A percentile compares a stretch with the other conserved stretches of the same genome.
Conservation (phyloP, 2,113 vertebrate genomes). For the Larimichthys polyactis region DNA sequence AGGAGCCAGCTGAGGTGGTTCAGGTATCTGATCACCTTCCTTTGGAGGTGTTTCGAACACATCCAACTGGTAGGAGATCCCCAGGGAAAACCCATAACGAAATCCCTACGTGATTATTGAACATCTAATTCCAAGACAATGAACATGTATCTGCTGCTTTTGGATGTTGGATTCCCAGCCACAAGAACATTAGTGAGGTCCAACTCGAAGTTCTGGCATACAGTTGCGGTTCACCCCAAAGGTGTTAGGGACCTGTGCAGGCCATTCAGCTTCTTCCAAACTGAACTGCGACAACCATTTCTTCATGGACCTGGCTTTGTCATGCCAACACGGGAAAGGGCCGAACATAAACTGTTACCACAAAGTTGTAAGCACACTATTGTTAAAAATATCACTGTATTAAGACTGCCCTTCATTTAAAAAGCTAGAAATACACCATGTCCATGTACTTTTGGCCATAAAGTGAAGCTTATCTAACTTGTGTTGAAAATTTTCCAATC, state of each 20-base stretch:
- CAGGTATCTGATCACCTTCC: too few relatives aligned
- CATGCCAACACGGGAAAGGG: background rate
- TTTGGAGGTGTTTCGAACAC: too few relatives aligned
- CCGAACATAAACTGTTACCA: background rate
- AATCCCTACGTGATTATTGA: too few relatives aligned
- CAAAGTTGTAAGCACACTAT: background rate
- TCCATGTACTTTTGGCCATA: background rate
- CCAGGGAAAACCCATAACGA: too few relatives aligned
- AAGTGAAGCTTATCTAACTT: background rate
- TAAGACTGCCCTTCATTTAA: background rate
- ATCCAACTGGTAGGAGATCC: too few relatives aligned
- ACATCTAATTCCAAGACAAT: too few relatives aligned
- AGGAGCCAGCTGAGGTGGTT: too few relatives aligned
- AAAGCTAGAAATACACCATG: background rate
- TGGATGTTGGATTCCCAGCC: background rate
- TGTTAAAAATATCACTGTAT: background rate
- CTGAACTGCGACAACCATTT: background rate
- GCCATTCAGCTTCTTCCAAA: background rate
- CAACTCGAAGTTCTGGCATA: background rate
- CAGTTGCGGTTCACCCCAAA: background rate
- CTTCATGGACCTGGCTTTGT: background rate
- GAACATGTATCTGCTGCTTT: background rate
- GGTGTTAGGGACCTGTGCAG: background rate
- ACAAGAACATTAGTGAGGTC: slow-evolving; percentile 1
- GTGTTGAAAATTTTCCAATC: background rate